Evolutionary conservation across 2,888 invertebrate genomes (phyloP).

Genomic region (Eupithecia centaureata): DNA sequence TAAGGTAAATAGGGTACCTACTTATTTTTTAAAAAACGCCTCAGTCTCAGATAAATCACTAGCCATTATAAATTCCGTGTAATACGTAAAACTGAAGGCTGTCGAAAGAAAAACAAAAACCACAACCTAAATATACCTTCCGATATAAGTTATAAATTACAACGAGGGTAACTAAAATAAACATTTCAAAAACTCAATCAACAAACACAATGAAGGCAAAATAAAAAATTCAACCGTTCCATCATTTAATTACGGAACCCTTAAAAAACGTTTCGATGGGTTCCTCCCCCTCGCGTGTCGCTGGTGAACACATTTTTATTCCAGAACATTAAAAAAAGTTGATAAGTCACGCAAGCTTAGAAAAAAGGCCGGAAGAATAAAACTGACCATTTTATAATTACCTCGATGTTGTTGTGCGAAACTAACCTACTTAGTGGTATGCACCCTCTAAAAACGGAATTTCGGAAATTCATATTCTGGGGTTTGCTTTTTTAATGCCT

Average conservation of each 20-base stretch:
- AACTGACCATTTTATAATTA: slow-evolving; percentile 13
- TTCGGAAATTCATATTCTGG: no score
- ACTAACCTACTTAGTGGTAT: neutral
- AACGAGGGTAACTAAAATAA: slow-evolving; percentile 18
- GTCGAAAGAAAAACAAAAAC: neutral
- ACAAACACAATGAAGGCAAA: slow-evolving; percentile 29
- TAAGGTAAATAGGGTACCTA: no score
- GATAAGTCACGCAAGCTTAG: slow-evolving; percentile 49
- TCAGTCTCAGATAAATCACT: no score
- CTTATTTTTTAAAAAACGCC: no score
- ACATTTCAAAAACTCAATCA: slow-evolving; percentile 31
- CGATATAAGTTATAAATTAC: slow-evolving; percentile 10
- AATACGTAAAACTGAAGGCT: neutral
- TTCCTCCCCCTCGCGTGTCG: slow-evolving; percentile 44
- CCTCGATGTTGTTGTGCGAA: neutral
- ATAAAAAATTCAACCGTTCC: slow-evolving; percentile 32
- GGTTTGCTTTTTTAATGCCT: no score
- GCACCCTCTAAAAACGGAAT: no score
- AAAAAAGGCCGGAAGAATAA: slow-evolving; percentile 25
- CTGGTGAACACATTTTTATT: slow-evolving; percentile 48
- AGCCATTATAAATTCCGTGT: no score
- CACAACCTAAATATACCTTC: neutral
- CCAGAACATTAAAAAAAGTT: slow-evolving; percentile 48
- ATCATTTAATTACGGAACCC: slow-evolving; percentile 41
- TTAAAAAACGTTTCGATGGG: slow-evolving; percentile 38